Evolutionary conservation across 1,140 invertebrate genomes (phyloP).

Genomic region (Hesperophylax magnus): DNA sequence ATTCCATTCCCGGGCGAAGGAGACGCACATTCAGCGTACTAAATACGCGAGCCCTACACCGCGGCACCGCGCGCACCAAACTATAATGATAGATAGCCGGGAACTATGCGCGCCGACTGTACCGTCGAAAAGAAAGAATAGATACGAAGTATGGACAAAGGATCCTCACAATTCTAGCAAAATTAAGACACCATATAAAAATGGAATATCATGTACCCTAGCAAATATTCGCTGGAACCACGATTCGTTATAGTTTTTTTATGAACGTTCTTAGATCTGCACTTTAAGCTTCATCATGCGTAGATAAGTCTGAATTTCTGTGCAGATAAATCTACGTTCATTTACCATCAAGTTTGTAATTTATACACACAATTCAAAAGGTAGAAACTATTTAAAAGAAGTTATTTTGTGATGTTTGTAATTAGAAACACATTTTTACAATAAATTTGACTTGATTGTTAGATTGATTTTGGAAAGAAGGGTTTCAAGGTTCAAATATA

Average conservation of each 20-base stretch:
- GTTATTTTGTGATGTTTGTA: too few relatives aligned
- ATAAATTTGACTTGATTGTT: too few relatives aligned
- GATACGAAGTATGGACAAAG: conserved; percentile 10
- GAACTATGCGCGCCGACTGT: conserved; percentile 56
- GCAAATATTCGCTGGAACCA: background rate
- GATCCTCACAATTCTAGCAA: background rate
- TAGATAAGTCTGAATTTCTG: background rate
- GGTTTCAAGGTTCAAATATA: too few relatives aligned
- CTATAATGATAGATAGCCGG: conserved; percentile 54
- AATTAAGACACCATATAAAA: background rate
- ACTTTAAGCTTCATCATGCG: background rate
- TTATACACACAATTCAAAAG: too few relatives aligned
- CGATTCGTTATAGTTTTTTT: too few relatives aligned
- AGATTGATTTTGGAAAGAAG: too few relatives aligned
- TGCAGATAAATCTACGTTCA: background rate
- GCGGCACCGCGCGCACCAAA: conserved; percentile 53
- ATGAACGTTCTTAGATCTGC: too few relatives aligned
- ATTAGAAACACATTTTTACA: too few relatives aligned
- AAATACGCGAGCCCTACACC: conserved; percentile 55
- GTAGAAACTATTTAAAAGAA: too few relatives aligned
- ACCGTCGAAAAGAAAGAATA: conserved; percentile 55
- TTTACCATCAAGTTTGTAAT: too few relatives aligned
- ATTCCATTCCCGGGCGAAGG: conserved; percentile 56
- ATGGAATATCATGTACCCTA: background rate
- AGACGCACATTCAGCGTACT: conserved; percentile 57